A percentile compares a stretch with the other conserved stretches of the same genome.
These are phyloP conservation scores for Temnothorax curvispinosus DNA, from an alignment of 1,140 invertebrate species.

Conservation along the genomic window DNA sequence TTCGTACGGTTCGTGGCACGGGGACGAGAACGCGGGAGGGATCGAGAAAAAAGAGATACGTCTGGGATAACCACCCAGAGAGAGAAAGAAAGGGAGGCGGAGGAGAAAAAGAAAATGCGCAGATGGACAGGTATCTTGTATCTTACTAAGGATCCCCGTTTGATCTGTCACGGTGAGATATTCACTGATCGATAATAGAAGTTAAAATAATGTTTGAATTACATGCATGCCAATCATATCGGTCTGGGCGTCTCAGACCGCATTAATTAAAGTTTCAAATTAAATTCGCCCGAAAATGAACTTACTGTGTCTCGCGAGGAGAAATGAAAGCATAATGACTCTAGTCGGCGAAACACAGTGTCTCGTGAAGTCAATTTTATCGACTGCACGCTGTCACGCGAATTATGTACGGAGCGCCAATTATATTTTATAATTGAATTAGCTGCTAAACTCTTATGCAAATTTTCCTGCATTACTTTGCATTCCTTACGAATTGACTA, in stretches of 20 bases:
- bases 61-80: conserved; percentile 63
- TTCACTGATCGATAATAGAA: conserved; percentile 35
- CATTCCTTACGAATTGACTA: conserved; percentile 24
- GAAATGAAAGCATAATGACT: conserved; percentile 38
- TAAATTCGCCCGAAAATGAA: conserved; percentile 33
- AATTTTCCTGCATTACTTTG: conserved; percentile 4
- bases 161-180: neutral
- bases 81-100: neutral
- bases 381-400: conserved; percentile 26
- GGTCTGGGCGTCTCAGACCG: conserved; percentile 27
- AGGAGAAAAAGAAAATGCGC: neutral
- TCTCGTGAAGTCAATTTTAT: conserved; percentile 48
- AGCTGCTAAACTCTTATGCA: neutral
- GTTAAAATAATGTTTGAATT: conserved; percentile 27
- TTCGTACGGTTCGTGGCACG: conserved; percentile 28
- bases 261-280: conserved; percentile 37
- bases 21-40: conserved; percentile 38
- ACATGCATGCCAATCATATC: conserved; percentile 35
- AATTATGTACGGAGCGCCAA: conserved; percentile 43
- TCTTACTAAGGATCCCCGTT: neutral
- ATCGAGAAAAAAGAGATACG: conserved; percentile 41
- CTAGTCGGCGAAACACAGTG: conserved; percentile 6
- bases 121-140: conserved; percentile 9
- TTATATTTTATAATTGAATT: conserved; percentile 21
- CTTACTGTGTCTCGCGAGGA: neutral